Evolutionary conservation across 2,113 vertebrate species (phyloP), one percentile per base, ranked within the genome.

Genomic region (Echinops telfairi): DNA sequence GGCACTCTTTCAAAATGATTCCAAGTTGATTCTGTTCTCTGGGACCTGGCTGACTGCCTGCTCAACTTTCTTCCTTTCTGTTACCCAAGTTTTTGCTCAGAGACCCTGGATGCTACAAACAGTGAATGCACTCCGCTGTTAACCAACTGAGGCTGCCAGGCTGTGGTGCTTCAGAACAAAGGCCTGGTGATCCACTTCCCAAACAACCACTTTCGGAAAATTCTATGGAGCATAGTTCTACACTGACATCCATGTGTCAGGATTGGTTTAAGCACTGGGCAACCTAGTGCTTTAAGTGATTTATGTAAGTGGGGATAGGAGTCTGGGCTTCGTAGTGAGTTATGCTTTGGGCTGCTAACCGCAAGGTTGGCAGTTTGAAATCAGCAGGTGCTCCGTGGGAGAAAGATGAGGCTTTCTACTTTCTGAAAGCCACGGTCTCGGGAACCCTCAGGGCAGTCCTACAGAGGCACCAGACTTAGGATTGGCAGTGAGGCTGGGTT

Each of bases 1-100:
- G 31, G 53, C 38, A 79, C 70, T 80, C 80, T 92, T 84, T 38
- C 85, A 88, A 75, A 92, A 83, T 82, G 92, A 80, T n/a, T 10
- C 62, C 29, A 80, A 64, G 77, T 75, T 53, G 31, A 7, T 31
- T 86, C 6, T 82, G 10, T 33, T 90, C 64, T 79, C 33, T 11
- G 25, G 38, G 33, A 29, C 60, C 40, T 23, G 36, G 47, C 40
- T 87, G 11, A 25, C 64, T 58, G 64, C 29, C 25, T 73, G 47
- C 47, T 53, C 47, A 53, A 53, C 47, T 53, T 53, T 53, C 47
- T 53, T 53, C 66, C 73, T 80, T 79, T 38, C 40, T 84, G 10
- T 78, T n/a, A 9, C 3, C 43, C 60, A 68, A 6, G 2, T 5
- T 89, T 89, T 87, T 27, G 66, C 77, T 33, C 64, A 47, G 0